Conservation (phyloP, 2,888 invertebrate species). For the Muscina levida region DNA sequence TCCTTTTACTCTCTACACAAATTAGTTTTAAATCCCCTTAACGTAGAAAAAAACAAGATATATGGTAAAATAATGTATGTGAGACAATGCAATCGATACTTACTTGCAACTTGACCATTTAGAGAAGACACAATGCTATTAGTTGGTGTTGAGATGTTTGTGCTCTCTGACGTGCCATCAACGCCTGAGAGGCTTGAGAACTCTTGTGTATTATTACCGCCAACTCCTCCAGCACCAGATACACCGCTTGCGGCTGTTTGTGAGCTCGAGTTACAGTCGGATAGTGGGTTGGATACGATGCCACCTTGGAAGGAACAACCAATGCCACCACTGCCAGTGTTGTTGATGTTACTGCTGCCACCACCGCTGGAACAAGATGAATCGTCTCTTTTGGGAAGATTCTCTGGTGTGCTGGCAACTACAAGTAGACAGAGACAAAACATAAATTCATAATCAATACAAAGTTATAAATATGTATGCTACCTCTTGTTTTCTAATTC, state of each 20-base stretch:
- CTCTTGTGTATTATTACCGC: constrained; percentile 55
- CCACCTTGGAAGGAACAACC: constrained; percentile 28
- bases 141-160: constrained; percentile 63
- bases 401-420: constrained; percentile 92
- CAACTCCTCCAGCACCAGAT: constrained; percentile 63
- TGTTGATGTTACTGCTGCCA: constrained; percentile 75
- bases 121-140: constrained; percentile 69
- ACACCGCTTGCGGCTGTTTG: constrained; percentile 39
- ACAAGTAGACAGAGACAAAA: constrained; percentile 78
- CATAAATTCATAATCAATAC: constrained; percentile 4
- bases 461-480: constrained; percentile 4
- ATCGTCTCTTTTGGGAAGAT: constrained; percentile 83
- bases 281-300: background rate
- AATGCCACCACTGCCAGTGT: constrained; percentile 65
- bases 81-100: constrained; percentile 71
- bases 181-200: constrained; percentile 53
- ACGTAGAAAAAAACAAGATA: background rate
- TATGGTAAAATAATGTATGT: constrained; percentile 4
- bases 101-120: constrained; percentile 81
- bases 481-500: too few relatives aligned
- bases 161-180: constrained; percentile 52
- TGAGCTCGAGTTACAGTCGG: constrained; percentile 13
- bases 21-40: background rate
- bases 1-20: too few relatives aligned
- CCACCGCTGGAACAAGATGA: constrained; percentile 70